These are phyloP conservation scores for Anser brachyrhynchus DNA, from an alignment of 2,113 vertebrate species.

Conservation along the genomic window DNA sequence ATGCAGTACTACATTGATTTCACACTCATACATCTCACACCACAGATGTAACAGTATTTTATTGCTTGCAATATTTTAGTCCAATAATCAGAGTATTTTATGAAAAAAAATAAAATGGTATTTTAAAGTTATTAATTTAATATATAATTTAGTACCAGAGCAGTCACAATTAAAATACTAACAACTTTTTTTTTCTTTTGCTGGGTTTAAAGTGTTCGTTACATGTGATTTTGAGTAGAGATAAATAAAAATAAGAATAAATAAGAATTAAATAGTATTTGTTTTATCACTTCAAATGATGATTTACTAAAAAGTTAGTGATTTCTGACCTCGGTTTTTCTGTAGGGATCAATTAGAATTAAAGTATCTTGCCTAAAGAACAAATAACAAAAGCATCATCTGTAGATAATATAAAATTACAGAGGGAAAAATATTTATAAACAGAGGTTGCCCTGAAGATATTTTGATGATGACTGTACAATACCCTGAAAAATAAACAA, in stretches of 20 bases:
- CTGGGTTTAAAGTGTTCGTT: background rate
- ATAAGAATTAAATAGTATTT: background rate
- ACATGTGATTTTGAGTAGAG: background rate
- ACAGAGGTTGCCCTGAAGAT: background rate
- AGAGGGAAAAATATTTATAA: constrained; percentile 25
- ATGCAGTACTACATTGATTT: background rate
- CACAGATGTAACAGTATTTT: background rate
- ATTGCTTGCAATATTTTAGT: background rate
- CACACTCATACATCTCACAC: background rate
- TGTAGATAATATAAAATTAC: constrained; percentile 11
- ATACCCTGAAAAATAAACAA: background rate
- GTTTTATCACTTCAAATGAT: background rate
- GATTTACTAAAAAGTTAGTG: background rate
- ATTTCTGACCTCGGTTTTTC: background rate
- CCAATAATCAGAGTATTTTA: background rate
- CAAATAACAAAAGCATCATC: background rate
- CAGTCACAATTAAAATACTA: background rate
- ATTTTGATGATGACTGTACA: background rate
- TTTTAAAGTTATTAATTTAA: background rate
- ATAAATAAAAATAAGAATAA: background rate
- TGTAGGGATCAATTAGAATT: background rate
- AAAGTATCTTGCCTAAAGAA: background rate
- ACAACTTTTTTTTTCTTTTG: background rate
- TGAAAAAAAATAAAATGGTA: background rate
- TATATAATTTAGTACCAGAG: background rate